These are phyloP conservation scores for Gymnosoma rotundatum DNA, from an alignment of 2,888 invertebrate species.

Conservation along the genomic window DNA sequence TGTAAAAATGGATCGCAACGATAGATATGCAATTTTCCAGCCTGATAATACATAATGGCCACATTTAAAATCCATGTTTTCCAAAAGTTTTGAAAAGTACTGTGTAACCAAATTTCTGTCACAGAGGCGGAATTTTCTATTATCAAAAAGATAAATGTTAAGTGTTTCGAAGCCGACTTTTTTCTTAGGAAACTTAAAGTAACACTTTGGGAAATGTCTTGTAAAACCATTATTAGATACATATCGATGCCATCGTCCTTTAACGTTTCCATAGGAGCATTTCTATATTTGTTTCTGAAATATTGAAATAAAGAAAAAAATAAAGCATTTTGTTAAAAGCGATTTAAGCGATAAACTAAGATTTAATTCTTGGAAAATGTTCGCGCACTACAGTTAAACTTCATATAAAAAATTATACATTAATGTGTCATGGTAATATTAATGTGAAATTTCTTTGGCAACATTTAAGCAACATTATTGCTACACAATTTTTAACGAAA, in stretches of 20 bases:
- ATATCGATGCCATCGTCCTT: slow-evolving; percentile 78
- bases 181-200: slow-evolving; percentile 77
- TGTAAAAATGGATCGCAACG: slow-evolving; percentile 83
- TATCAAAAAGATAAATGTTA: slow-evolving; percentile 78
- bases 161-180: slow-evolving; percentile 78
- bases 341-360: too few relatives aligned
- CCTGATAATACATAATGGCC: slow-evolving; percentile 76
- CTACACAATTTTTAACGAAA: too few relatives aligned
- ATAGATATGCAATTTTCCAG: slow-evolving; percentile 82
- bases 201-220: slow-evolving; percentile 76
- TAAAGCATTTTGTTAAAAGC: background rate
- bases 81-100: slow-evolving; percentile 83
- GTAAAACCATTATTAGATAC: slow-evolving; percentile 78
- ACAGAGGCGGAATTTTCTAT: slow-evolving; percentile 74
- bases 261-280: slow-evolving; percentile 72
- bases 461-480: too few relatives aligned
- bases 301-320: background rate
- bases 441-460: too few relatives aligned
- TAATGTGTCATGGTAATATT: too few relatives aligned
- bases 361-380: too few relatives aligned
- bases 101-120: slow-evolving; percentile 79
- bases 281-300: slow-evolving; percentile 74
- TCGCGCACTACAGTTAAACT: too few relatives aligned
- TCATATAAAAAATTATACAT: too few relatives aligned
- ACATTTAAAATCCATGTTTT: slow-evolving; percentile 83